A percentile compares a stretch with the other conserved stretches of the same genome.
These are phyloP conservation scores for Trilocha varians DNA, from an alignment of 2,888 invertebrate genomes.

Conservation along the genomic window DNA sequence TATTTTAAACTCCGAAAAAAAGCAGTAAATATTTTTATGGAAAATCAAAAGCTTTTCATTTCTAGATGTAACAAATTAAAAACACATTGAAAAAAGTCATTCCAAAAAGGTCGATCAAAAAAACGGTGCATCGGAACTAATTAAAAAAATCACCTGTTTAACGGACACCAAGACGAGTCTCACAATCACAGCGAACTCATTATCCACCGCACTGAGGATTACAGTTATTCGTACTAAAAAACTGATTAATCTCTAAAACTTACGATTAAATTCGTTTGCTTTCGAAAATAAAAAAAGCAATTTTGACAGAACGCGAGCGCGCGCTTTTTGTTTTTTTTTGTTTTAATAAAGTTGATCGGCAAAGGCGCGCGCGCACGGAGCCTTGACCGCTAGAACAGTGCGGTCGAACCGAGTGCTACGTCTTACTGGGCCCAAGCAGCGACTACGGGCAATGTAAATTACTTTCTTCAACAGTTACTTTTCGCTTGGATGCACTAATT, in stretches of 20 bases:
- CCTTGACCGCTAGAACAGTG: slow-evolving; percentile 67
- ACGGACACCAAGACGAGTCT: slow-evolving; percentile 48
- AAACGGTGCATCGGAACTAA: background rate
- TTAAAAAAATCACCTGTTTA: slow-evolving; percentile 52
- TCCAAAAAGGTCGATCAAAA: slow-evolving; percentile 3
- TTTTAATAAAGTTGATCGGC: slow-evolving; percentile 30
- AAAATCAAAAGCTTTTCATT: background rate
- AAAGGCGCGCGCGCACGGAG: slow-evolving; percentile 40
- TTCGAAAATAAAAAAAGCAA: slow-evolving; percentile 13
- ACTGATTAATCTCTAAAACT: slow-evolving; percentile 7
- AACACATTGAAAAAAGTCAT: background rate
- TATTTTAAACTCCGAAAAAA: too few species aligned
- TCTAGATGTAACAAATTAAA: background rate
- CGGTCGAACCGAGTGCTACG: slow-evolving; percentile 52
- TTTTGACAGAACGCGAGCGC: slow-evolving; percentile 55
- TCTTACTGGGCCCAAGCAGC: slow-evolving; percentile 36
- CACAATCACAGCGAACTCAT: slow-evolving; percentile 67
- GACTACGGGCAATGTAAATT: slow-evolving; percentile 51
- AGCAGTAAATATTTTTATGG: too few species aligned
- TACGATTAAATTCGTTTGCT: slow-evolving; percentile 6
- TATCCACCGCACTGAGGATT: slow-evolving; percentile 56
- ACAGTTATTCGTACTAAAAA: slow-evolving; percentile 61
- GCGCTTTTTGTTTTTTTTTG: slow-evolving; percentile 49
- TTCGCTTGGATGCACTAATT: slow-evolving; percentile 66
- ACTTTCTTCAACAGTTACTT: slow-evolving; percentile 68